Conservation (phyloP, 2,888 invertebrate species). For the Abrostola tripartita region DNA sequence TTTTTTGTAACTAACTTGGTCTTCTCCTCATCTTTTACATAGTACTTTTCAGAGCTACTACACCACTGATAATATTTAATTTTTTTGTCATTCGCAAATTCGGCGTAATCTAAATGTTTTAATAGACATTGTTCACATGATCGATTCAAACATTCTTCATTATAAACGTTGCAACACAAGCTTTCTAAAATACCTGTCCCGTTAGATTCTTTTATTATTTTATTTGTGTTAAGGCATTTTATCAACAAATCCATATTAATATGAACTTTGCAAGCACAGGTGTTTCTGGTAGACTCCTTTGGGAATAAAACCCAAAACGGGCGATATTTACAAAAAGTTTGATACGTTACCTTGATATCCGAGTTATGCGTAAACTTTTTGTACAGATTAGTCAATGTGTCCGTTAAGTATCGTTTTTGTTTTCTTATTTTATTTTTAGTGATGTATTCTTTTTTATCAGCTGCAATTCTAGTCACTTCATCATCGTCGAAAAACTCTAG, state of each 20-base stretch:
- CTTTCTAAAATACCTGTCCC: conserved; percentile 7
- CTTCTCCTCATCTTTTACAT: conserved; percentile 7
- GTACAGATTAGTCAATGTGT: background rate
- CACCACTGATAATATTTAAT: conserved; percentile 9
- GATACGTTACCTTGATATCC: conserved; percentile 16
- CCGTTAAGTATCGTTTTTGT: conserved; percentile 1
- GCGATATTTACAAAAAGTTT: conserved; percentile 22
- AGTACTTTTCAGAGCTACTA: conserved; percentile 7
- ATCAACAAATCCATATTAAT: conserved; percentile 1
- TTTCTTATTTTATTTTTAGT: conserved; percentile 7
- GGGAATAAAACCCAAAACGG: conserved; percentile 17
- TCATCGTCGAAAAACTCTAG: conserved; percentile 16
- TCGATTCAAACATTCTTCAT: conserved; percentile 2
- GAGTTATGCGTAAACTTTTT: conserved; percentile 10
- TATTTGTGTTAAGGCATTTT: conserved; percentile 1
- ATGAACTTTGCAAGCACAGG: conserved; percentile 8
- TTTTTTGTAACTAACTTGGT: conserved; percentile 6
- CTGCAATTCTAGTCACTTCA: conserved; percentile 12
- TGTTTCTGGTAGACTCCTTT: conserved; percentile 12
- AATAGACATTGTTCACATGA: conserved; percentile 1
- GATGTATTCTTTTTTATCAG: conserved; percentile 25
- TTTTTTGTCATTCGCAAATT: conserved; percentile 3
- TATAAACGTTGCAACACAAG: conserved; percentile 3
- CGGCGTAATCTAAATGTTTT: background rate
- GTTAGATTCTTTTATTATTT: conserved; percentile 2